Base-by-base conservation (phyloP, 2,797 vertebrate species). In the Mus minutoides region DNA sequence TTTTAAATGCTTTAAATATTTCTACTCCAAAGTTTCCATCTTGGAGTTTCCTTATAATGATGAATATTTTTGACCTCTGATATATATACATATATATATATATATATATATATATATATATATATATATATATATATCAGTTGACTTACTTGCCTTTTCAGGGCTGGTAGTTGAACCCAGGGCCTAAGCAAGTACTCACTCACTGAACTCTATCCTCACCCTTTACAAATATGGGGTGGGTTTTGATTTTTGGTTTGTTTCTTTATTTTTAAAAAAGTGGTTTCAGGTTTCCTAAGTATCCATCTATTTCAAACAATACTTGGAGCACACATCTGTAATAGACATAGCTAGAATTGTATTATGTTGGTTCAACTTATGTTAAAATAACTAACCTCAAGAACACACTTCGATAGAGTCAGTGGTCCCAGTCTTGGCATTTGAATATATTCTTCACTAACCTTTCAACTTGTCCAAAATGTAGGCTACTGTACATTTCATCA, bases 251-350 rank as follows among this genome's bases (percentile, higher is more conserved):
- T 84, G 5, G 10, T 64, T 85, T 49, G 31, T 46, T 84, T 80
- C 8, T 73, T 62, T 93, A 85, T 84, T 69, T 69, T 69, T 17
- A 86, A 96, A 95, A 87, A 64, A 13, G 40, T 46, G 13, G 40
- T 91, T 91, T 94, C 37, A 37, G 12, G 26, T 88, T 93, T 93
- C 19, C 75, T 76, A n/a, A 84, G 43, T n/a, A 90, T 94, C 9
- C 31, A 69, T 75, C 76, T 96, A 73, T 95, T 92, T 92, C 29
- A 93, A 90, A 64, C 75, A 80, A 87, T 80, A 10, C 80, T 62
- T 87, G 29, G 37, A 76, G 11, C 40, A 87, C 34, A 69, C n/a
- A 60, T 79, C 43, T 71, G 16, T 90, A 73, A 29, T 7, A 56
- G 40, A 49, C 26, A 46, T 43, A 71, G 90, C 86, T 90, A 92